Evolutionary conservation across 2,888 invertebrate species (phyloP).

Genomic region (Ethmia dodecea): DNA sequence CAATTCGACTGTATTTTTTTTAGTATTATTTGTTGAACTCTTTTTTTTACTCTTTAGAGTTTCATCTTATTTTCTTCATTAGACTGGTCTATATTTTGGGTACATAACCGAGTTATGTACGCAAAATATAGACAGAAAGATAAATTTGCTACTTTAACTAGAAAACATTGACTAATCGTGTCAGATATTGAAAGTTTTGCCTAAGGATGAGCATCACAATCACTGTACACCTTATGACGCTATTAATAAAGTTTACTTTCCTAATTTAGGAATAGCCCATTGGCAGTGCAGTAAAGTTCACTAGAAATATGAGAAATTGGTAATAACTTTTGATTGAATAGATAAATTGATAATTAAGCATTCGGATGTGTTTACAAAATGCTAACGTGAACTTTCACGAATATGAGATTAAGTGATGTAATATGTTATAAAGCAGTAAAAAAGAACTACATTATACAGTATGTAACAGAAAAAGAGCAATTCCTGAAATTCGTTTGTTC

Average conservation of each 20-base stretch:
- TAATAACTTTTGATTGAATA: conserved; percentile 13
- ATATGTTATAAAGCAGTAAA: conserved; percentile 1
- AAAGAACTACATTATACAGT: background rate
- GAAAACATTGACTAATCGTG: conserved; percentile 14
- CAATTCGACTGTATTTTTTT: no score
- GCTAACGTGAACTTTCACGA: conserved; percentile 10
- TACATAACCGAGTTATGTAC: no score
- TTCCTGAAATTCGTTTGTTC: no score
- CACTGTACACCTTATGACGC: background rate
- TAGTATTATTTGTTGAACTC: no score
- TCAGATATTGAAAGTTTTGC: conserved; percentile 14
- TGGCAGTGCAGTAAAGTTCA: conserved; percentile 5
- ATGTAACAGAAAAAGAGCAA: no score
- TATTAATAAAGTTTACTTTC: background rate
- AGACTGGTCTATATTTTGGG: no score
- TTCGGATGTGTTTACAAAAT: conserved; percentile 3
- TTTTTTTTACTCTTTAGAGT: no score
- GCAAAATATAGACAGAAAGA: conserved; percentile 11
- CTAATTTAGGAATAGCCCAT: background rate
- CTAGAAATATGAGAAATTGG: conserved; percentile 9
- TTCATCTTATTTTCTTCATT: no score
- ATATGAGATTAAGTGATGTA: conserved; percentile 7
- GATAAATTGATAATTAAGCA: conserved; percentile 2
- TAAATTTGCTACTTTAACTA: conserved; percentile 14
- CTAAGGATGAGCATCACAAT: background rate